Base-by-base conservation (phyloP, 2,113 vertebrate species). In the Gymnorhina tibicen region DNA sequence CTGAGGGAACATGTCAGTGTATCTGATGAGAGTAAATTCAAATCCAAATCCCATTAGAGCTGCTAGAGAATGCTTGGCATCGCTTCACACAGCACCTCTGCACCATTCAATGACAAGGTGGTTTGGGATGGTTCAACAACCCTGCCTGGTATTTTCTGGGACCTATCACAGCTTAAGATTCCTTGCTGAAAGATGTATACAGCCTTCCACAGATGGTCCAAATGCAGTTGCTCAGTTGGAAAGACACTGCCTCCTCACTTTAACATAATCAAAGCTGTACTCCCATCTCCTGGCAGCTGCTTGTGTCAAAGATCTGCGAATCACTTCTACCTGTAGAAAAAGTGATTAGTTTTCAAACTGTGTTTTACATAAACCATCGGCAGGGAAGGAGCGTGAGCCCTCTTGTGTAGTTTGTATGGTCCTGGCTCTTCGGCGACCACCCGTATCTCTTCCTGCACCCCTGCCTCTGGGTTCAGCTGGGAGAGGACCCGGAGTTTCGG, bases 351-450 rank as follows among this genome's bases (percentile, higher is more conserved):
- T 86, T 52, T 81, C 78, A 87, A 50, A 52, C 0, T 18, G 11
- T 59, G 20, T 35, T 86, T 89, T 42, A 64, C 7, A 56, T 26
- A 13, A 70, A 76, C 66, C 46, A 20, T 6, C 0, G 0, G 26
- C 18, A 68, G 35, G 32, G 53, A 73, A 81, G 47, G 4, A 17
- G 27, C 1, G 15, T 28, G 64, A 33, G 24, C 47, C 23, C 52
- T 46, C 14, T 3, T 0, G 6, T 20, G 32, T 56, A 26, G 33
- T 21, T 47, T 27, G 9, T 7, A 16, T 0, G 3, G 52, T 24
- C n/a, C 80, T 30, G 23, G 14, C 16, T 50, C n/a, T n/a, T 37
- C 1, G 0, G 13, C 27, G n/a, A 41, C 23, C 0, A 0, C 22
- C 67, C 24, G 6, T 10, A 20, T 16, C 64, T 83, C 52, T 28